Base-by-base conservation (phyloP, 1,140 invertebrate species). In the Sarcophaga peregrina region DNA sequence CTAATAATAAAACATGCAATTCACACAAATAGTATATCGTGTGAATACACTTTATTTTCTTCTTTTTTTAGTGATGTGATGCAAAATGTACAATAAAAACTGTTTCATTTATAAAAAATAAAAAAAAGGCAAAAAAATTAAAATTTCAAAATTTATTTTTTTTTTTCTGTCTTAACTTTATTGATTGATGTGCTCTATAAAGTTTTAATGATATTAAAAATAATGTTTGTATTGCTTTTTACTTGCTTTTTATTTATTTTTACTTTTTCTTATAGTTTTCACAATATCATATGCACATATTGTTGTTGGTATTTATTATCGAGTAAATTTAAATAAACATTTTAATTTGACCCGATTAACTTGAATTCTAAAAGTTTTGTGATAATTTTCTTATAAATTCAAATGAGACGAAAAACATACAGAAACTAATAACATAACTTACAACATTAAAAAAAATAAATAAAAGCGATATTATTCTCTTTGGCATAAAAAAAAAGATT, bases 101-200 rank as follows among this genome's bases (percentile, higher is more conserved):
- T 37, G 25, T 37, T 37, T 37, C 4, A 37, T 37, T 37, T 37
- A 37, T 4, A 37, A 37, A 37, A 37, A 37, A 37, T n/a, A n/a
- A n/a, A n/a, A 68, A 68, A 68, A 68, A 5, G 58, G 8, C 20
- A 17, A 68, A 68, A 68, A 68, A 68, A 68, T 20, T n/a, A 20
- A 68, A 20, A 68, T 8, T n/a, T 52, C n/a, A 17, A 78, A 78
- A 50, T 78, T 78, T 78, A 10, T 20, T 78, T 52, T 68, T 25
- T 58, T 58, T 58, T 4, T 47, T 17, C 6, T 15, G 17, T 52
- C 17, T 68, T 68, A 15, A 68, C 47, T 20, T 20, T 78, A 78
- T 78, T 78, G 47, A 78, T 78, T 78, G 75, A 78, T 52, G 48
- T 78, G 75, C 47, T 78, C 75, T 25, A 78, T 52, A 78, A 52